phyloP scores from a whole-genome alignment of 2,113 vertebrate genomes.

The Bubo blakistoni region DNA sequence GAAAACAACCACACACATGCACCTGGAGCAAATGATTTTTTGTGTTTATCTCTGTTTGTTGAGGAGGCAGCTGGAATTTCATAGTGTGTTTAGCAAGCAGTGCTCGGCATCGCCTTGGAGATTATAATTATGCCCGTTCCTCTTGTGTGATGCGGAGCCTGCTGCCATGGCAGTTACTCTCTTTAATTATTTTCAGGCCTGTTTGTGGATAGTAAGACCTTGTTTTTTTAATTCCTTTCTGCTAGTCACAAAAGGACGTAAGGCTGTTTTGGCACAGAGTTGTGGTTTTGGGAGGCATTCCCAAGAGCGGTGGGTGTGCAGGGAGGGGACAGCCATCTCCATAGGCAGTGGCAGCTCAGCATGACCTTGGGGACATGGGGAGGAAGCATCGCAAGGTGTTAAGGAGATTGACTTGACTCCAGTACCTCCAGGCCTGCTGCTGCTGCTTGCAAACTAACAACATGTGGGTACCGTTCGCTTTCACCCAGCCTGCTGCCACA shows the following conservation, averaged over 20 bases:
- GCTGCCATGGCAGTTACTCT: not conserved
- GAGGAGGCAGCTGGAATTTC: not conserved
- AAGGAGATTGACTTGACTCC: not conserved
- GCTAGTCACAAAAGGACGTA: not conserved
- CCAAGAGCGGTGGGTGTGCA: accelerated
- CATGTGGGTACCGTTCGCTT: accelerated
- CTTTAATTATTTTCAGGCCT: not conserved
- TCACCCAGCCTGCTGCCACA: not conserved
- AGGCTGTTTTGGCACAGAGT: not conserved
- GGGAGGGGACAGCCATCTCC: not conserved
- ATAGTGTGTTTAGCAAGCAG: not conserved
- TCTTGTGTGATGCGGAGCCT: not conserved
- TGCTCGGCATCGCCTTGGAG: not conserved
- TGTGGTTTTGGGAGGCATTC: not conserved
- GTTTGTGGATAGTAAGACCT: not conserved
- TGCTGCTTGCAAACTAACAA: not conserved
- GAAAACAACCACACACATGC: not conserved
- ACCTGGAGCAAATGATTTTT: not conserved
- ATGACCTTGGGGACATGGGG: not conserved
- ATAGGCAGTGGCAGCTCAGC: not conserved
- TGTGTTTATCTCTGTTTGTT: not conserved
- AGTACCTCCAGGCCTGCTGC: not conserved
- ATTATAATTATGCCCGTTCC: not conserved
- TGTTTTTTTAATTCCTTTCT: not conserved
- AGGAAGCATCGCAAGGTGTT: not conserved